A percentile compares a stretch with the other conserved stretches of the same genome.
phyloP scores from a whole-genome alignment of 2,797 vertebrate genomes.

The Emys orbicularis region DNA sequence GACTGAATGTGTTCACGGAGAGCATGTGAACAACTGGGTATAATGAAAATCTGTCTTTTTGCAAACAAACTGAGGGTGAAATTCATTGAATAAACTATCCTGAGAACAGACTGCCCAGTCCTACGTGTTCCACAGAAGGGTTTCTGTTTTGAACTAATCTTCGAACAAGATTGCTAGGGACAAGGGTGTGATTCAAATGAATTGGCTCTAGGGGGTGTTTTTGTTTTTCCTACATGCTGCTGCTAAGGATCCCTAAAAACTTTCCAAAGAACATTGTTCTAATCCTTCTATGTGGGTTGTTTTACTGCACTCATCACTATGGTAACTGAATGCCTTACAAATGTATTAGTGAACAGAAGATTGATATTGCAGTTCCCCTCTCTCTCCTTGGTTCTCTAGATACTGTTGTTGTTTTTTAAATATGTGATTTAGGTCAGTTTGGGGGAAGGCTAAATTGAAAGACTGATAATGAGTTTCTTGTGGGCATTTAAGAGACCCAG shows the following conservation, averaged over 20 bases:
- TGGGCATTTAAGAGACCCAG: not conserved
- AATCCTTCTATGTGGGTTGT: not conserved
- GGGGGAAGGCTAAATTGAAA: not conserved
- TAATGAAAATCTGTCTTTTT: not conserved
- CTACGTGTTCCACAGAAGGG: not conserved
- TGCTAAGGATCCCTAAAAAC: not conserved
- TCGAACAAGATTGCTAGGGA: not conserved
- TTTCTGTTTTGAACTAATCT: not conserved
- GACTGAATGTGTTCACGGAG: not conserved
- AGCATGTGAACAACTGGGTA: not conserved
- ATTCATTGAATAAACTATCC: no score
- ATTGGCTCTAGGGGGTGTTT: not conserved
- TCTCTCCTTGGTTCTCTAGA: not conserved
- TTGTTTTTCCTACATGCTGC: accelerated
- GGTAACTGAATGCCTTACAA: not conserved
- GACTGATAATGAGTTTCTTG: not conserved
- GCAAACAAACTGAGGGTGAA: not conserved
- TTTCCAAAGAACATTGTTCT: not conserved
- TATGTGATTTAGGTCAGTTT: not conserved
- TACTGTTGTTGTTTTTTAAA: conserved; percentile 19
- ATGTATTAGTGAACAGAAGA: not conserved
- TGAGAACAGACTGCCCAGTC: not conserved
- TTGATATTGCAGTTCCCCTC: not conserved
- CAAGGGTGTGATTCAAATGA: not conserved
- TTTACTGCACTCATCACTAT: not conserved